Evolutionary conservation across 2,113 vertebrate species (phyloP), one percentile per base, ranked within the genome.

Genomic region (Tenebrosternarchus preto): DNA sequence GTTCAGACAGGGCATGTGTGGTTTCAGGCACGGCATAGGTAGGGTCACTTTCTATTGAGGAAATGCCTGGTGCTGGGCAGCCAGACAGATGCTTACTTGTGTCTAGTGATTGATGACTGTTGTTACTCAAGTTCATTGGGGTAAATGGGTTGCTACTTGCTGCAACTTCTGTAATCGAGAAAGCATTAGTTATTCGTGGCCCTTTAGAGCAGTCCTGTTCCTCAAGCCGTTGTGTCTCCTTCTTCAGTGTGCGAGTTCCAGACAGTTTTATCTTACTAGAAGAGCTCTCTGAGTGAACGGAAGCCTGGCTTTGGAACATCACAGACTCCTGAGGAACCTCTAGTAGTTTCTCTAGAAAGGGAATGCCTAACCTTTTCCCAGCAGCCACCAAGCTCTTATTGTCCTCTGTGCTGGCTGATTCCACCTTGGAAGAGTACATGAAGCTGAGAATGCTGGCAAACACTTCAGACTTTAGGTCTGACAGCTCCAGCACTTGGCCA

Each of bases 361-460:
- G 95, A 92, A 99, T 99, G 70, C 98, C 97, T 70, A 99, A 92
- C 88, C 93, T 96, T 86, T 96, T 98, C 2, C 97, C 98, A 56
- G 97, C 97, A 84, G 95, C 95, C 83, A 94, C 93, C 31, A 99
- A 92, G 59, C 94, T 93, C 0, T 87, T 92, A 66, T 92, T 94
- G 60, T 95, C 94, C 81, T 97, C 96, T 77, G 92, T 90, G 73
- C 90, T 91, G 83, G 91, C 91, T 66, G 93, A 91, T 1, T 93
- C 93, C 16, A 98, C 94, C 17, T 95, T 98, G 78, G 97, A 96
- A 85, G 94, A 96, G 90, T 99, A 99, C 86, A 99, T 98, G 43
- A 98, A 98, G 90, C 98, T 97, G 73, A 99, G 94, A 82, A 99
- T 96, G 83, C 94, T 95, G 72, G 96, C 97, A 82, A 99, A 99